Evolutionary conservation across 2,797 vertebrate genomes (phyloP).

Genomic region (Sciaenops ocellatus): DNA sequence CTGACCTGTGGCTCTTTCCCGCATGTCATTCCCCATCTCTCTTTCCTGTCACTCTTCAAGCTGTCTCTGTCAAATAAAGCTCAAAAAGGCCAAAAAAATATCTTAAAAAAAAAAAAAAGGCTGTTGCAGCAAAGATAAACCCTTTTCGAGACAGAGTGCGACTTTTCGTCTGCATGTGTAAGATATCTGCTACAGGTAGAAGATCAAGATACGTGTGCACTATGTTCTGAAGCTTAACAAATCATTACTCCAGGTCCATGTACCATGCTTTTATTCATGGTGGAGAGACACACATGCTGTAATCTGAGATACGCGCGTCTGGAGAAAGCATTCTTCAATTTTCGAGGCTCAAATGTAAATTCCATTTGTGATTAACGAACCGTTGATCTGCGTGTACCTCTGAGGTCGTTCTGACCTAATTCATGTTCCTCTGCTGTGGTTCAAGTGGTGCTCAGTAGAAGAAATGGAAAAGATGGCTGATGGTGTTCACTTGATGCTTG

Average conservation of each 20-base stretch:
- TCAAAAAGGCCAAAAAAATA: too few relatives aligned
- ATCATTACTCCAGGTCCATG: neutral
- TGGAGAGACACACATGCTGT: neutral
- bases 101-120: too few relatives aligned
- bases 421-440: neutral
- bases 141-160: neutral
- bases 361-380: constrained; percentile 20
- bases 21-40: too few relatives aligned
- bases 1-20: too few relatives aligned
- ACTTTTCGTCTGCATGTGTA: neutral
- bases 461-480: neutral
- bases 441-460: neutral
- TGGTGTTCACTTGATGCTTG: neutral
- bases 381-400: neutral
- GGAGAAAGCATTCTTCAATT: constrained; percentile 29
- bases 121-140: neutral
- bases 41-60: too few relatives aligned
- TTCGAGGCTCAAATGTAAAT: constrained; percentile 28
- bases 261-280: neutral
- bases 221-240: neutral
- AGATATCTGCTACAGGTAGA: neutral
- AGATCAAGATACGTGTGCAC: neutral
- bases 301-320: neutral
- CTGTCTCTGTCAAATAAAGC: too few relatives aligned
- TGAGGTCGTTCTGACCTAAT: constrained; percentile 31